A percentile compares a stretch with the other conserved stretches of the same genome.
These are phyloP conservation scores for Crenuchus spilurus DNA, from an alignment of 2,797 vertebrate genomes.

Conservation along the genomic window DNA sequence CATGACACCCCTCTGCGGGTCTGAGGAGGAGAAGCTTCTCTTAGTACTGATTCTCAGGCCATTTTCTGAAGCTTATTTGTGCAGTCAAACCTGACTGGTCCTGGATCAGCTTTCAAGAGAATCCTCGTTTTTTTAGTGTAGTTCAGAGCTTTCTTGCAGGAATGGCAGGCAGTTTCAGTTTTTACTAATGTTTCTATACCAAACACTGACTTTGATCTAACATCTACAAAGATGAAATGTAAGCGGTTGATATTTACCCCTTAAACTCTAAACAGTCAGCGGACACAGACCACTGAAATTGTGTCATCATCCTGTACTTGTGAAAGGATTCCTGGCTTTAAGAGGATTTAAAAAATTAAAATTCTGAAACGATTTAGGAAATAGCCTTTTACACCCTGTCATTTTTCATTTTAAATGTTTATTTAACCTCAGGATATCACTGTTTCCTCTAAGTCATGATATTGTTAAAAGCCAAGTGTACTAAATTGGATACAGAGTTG, in stretches of 20 bases:
- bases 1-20: slow-evolving; percentile 29
- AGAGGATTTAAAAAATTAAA: no score
- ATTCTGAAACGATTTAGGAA: no score
- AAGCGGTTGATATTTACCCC: background rate
- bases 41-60: slow-evolving; percentile 30
- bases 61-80: slow-evolving; percentile 19
- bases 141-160: slow-evolving; percentile 39
- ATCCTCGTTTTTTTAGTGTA: slow-evolving; percentile 22
- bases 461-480: no score
- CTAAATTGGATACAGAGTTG: no score
- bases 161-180: slow-evolving; percentile 19
- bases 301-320: no score
- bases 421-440: no score
- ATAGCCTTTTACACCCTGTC: no score
- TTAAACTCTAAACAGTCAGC: background rate
- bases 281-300: no score
- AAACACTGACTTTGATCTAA: background rate
- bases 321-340: no score
- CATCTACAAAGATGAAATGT: no score
- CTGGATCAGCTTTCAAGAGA: slow-evolving; percentile 45
- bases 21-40: slow-evolving; percentile 1
- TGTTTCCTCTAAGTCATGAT: no score
- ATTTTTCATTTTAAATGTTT: no score
- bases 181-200: background rate
- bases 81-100: slow-evolving; percentile 23